Conservation (phyloP, 1,140 invertebrate species). For the fruit fly (Drosophila melanogaster) region Release_6_plus_ISO1_MT NT_033777.3:31254001-31254500, state of each 20-base stretch:
- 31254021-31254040: constrained; percentile 85
- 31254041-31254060: constrained; percentile 10
- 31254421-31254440: constrained; percentile 95
- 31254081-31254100: constrained; percentile 87
- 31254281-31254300: constrained; percentile 52
- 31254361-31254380: constrained; percentile 88
- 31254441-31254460: constrained; percentile 88
- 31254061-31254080: constrained; percentile 85
- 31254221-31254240: constrained; percentile 89
- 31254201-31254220: constrained; percentile 87
- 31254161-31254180: constrained; percentile 89
- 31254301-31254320: constrained; percentile 94
- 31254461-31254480: constrained; percentile 89
- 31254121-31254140: constrained; percentile 86
- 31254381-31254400: constrained; percentile 92
- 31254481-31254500: constrained; percentile 89
- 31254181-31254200: constrained; percentile 88
- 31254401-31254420: constrained; percentile 95
- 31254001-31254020: constrained; percentile 87
- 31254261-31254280: not conserved
- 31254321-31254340: constrained; percentile 95
- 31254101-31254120: constrained; percentile 87
- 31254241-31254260: constrained; percentile 82
- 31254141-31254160: constrained; percentile 88
- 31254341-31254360: constrained; percentile 93